Conservation (phyloP, 2,888 invertebrate species). For the Macrosiphum euphorbiae region DNA sequence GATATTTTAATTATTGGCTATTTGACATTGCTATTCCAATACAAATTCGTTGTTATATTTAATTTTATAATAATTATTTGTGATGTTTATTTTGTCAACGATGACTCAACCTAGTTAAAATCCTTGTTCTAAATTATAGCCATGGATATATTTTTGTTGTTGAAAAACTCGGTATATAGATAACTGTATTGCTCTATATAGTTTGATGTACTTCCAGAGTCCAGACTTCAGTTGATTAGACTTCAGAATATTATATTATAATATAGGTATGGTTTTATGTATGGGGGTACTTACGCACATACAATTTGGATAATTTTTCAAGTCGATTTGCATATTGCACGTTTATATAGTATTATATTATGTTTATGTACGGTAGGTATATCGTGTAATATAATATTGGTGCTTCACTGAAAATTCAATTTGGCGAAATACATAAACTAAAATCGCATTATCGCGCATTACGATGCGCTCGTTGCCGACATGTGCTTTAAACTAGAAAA, state of each 20-base stretch:
- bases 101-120: too few relatives aligned
- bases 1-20: too few relatives aligned
- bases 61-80: too few relatives aligned
- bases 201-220: not conserved
- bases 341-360: not conserved
- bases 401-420: conserved; percentile 27
- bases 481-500: not conserved
- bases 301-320: not conserved
- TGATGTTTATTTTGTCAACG: too few relatives aligned
- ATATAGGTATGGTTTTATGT: not conserved
- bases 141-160: not conserved
- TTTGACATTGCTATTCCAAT: too few relatives aligned
- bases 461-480: conserved; percentile 32
- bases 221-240: not conserved
- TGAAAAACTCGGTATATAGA: not conserved
- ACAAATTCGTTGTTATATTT: too few relatives aligned
- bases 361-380: not conserved
- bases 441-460: conserved; percentile 56
- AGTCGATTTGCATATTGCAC: not conserved
- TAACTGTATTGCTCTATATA: not conserved
- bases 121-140: not conserved
- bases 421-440: conserved; percentile 31
- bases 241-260: not conserved
- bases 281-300: not conserved
- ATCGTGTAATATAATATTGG: not conserved